phyloP scores from a whole-genome alignment of 2,888 invertebrate species.

The Apamea sordens region DNA sequence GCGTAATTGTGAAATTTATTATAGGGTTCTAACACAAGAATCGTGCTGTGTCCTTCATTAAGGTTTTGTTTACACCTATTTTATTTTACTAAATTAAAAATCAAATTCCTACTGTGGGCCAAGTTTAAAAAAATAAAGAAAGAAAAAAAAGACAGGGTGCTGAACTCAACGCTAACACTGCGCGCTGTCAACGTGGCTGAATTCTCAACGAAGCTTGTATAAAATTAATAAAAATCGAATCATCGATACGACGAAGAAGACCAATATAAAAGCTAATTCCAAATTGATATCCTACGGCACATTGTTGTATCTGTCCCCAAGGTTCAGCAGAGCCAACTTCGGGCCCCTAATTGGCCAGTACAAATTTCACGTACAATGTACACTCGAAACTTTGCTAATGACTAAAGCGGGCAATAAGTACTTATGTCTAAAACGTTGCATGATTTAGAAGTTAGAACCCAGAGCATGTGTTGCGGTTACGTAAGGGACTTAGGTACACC shows the following conservation, averaged over 20 bases:
- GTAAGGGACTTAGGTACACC: slow-evolving; percentile 33
- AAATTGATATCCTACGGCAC: not conserved
- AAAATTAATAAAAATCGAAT: not conserved
- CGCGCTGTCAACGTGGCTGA: not conserved
- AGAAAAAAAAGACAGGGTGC: not conserved
- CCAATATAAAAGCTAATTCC: not conserved
- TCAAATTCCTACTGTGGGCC: too few relatives aligned
- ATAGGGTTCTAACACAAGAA: too few relatives aligned
- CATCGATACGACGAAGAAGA: not conserved
- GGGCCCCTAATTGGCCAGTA: slow-evolving; percentile 49
- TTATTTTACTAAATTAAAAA: too few relatives aligned
- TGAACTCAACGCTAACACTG: not conserved
- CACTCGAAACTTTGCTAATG: slow-evolving; percentile 58
- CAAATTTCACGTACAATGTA: slow-evolving; percentile 45
- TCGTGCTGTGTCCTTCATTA: too few relatives aligned
- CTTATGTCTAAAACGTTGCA: slow-evolving; percentile 39
- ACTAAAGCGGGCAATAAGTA: slow-evolving; percentile 44
- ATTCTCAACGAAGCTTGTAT: not conserved
- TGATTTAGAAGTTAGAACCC: slow-evolving; percentile 35
- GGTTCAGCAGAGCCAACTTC: slow-evolving; percentile 20
- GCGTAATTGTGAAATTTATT: too few relatives aligned
- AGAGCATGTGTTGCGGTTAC: slow-evolving; percentile 54
- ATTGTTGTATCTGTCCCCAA: slow-evolving; percentile 23
- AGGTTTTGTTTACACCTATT: too few relatives aligned
- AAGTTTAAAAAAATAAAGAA: too few relatives aligned